Conservation (phyloP, 2,797 vertebrate species). For the Scomberomorus guttatus region DNA sequence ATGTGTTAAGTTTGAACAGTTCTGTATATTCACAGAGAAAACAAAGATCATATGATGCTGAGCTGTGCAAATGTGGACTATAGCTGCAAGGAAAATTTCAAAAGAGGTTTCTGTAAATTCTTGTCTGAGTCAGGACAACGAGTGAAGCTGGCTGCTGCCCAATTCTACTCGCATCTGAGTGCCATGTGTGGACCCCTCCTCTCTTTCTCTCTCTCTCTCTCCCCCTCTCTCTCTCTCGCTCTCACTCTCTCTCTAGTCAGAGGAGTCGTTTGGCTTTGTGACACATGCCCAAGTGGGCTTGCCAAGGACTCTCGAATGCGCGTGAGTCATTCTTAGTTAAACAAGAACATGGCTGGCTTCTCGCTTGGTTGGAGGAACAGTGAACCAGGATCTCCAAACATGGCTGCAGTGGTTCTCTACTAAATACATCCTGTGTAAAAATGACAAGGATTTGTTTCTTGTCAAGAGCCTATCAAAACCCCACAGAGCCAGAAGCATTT, state of each 20-base stretch:
- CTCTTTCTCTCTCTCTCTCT: constrained; percentile 10
- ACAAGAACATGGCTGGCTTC: constrained; percentile 63
- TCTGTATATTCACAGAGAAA: constrained; percentile 16
- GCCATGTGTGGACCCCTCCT: constrained; percentile 70
- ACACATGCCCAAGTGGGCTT: constrained; percentile 63
- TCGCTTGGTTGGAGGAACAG: constrained; percentile 48
- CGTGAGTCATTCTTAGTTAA: constrained; percentile 68
- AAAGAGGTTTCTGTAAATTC: constrained; percentile 51
- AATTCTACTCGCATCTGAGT: constrained; percentile 72
- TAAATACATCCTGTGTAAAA: constrained; percentile 30
- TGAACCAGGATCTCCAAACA: constrained; percentile 58
- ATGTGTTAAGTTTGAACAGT: neutral
- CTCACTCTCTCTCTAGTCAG: constrained; percentile 31
- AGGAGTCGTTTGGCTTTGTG: constrained; percentile 55
- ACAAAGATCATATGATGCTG: constrained; percentile 10
- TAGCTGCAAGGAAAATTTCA: constrained; percentile 17
- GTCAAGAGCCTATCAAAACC: constrained; percentile 17
- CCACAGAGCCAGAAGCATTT: constrained; percentile 6
- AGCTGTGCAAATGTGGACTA: constrained; percentile 15
- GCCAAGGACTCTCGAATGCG: constrained; percentile 60
- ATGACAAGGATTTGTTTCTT: constrained; percentile 44
- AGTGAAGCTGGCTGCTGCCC: constrained; percentile 53
- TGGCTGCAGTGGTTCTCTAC: constrained; percentile 35
- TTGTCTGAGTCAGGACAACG: constrained; percentile 44
- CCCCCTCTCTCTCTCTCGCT: constrained; percentile 33